Conservation (phyloP, 2,888 invertebrate species). For the Cyrtodaria siliqua region DNA sequence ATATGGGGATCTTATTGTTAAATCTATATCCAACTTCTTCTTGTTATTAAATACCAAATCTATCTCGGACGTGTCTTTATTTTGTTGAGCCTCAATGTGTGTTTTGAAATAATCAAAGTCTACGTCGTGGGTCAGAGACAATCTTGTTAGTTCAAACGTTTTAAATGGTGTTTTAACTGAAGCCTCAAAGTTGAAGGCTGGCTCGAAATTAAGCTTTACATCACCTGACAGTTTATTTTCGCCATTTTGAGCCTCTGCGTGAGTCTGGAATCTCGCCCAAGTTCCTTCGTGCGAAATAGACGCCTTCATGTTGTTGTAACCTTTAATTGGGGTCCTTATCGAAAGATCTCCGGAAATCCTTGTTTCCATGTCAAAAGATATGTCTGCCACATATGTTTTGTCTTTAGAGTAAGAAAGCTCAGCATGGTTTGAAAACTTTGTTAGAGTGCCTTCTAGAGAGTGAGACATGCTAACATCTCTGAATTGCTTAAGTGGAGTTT, state of each 20-base stretch:
- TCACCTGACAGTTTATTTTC: conserved; percentile 14
- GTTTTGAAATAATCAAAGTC: conserved; percentile 38
- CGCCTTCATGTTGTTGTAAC: conserved; percentile 29
- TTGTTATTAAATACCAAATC: conserved; percentile 27
- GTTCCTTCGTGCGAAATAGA: conserved; percentile 38
- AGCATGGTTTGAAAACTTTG: conserved; percentile 25
- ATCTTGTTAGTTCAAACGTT: conserved; percentile 12
- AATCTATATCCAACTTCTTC: conserved; percentile 41
- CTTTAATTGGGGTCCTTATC: conserved; percentile 42
- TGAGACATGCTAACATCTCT: conserved; percentile 20
- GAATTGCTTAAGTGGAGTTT: conserved; percentile 35
- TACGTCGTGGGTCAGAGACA: conserved; percentile 40
- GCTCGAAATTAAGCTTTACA: conserved; percentile 23
- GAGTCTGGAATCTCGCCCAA: conserved; percentile 20
- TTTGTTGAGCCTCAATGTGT: conserved; percentile 36
- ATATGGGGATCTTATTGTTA: conserved; percentile 45
- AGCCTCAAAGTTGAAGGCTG: conserved; percentile 23
- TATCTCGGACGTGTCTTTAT: conserved; percentile 41
- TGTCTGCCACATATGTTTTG: conserved; percentile 26
- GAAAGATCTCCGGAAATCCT: conserved; percentile 2
- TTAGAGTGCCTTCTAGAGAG: conserved; percentile 26
- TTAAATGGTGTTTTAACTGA: conserved; percentile 35
- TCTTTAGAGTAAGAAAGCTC: conserved; percentile 25
- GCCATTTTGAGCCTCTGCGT: conserved; percentile 31
- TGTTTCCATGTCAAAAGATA: conserved; percentile 9